Conservation (phyloP, 2,113 vertebrate genomes). For the Rhinolophus sinicus region DNA sequence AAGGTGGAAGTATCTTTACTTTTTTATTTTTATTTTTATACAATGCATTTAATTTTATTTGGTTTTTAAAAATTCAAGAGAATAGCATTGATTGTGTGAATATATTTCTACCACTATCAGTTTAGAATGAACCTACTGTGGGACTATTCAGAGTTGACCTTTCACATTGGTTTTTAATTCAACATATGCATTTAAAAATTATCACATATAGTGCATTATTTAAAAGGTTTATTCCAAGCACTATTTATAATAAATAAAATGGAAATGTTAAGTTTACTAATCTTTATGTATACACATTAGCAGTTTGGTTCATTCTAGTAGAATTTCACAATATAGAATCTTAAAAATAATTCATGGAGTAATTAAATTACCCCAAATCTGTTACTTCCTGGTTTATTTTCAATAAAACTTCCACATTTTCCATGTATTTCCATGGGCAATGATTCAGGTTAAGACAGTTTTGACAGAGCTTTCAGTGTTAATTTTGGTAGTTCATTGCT, state of each 20-base stretch:
- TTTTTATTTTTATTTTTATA: neutral
- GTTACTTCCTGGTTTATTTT: neutral
- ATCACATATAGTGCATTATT: neutral
- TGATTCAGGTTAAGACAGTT: neutral
- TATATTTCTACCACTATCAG: neutral
- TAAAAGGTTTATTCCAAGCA: neutral
- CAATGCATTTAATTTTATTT: neutral
- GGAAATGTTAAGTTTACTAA: neutral
- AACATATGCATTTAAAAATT: constrained; percentile 1
- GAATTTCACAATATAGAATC: neutral
- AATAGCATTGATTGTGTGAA: neutral
- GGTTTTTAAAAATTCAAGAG: neutral
- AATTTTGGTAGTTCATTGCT: neutral
- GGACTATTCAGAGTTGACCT: constrained; percentile 14
- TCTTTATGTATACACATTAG: neutral
- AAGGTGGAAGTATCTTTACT: neutral
- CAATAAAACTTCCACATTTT: neutral
- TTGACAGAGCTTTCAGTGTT: neutral
- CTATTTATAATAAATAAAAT: neutral
- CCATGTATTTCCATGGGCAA: neutral
- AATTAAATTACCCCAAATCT: neutral
- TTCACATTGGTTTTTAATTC: constrained; percentile 35
- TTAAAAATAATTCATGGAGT: neutral
- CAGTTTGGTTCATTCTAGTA: neutral
- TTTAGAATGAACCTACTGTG: neutral